Base-by-base conservation (phyloP, 2,797 vertebrate species). In the Rhinogobio ventralis region DNA sequence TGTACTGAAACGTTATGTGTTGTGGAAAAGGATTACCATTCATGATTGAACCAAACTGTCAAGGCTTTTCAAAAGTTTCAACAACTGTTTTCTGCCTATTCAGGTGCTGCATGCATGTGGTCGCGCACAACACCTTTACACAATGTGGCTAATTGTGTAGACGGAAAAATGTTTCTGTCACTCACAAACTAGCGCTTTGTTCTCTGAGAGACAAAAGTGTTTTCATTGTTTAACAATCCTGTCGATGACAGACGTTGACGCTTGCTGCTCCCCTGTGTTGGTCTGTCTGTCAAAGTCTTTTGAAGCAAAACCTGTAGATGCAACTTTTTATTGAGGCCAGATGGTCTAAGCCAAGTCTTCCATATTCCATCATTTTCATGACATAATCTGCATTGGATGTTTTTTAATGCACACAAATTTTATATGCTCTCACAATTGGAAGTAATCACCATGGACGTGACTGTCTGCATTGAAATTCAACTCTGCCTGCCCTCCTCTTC, bases 391-490 rank as follows among this genome's bases (percentile, higher is more conserved):
- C 7, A 46, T 25, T 19, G 6, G 2, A 71, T 45, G 2, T 36
- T 30, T 64, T 64, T 57, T 17, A 17, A 45, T 72, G 55, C 14
- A 20, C 23, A 8, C 11, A 60, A 19, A 51, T 11, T 53, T 51
- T 4, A 42, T 13, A 69, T 33, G 2, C 73, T 55, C 19, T 75
- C 60, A 55, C 33, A 68, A 33, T 55, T 57, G 5, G 19, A 77
- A 84, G 39, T 23, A 68, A 57, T 28, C 51, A 17, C 13, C 30
- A 68, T 51, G 67, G 55, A 79, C 5, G 8, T 77, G 8, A 76
- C 30, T 72, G 39, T 67, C 55, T 14, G 42, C 42, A 73, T 66
- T 79, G 83, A 85, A 85, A 85, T 85, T 79, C 67, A 73, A 79
- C 76, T 73, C 67, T 1, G 17, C 57, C 57, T 72, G 39, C 62